Evolutionary conservation across 1,140 invertebrate genomes (phyloP).

Genomic region (Pogonomyrmex barbatus): DNA sequence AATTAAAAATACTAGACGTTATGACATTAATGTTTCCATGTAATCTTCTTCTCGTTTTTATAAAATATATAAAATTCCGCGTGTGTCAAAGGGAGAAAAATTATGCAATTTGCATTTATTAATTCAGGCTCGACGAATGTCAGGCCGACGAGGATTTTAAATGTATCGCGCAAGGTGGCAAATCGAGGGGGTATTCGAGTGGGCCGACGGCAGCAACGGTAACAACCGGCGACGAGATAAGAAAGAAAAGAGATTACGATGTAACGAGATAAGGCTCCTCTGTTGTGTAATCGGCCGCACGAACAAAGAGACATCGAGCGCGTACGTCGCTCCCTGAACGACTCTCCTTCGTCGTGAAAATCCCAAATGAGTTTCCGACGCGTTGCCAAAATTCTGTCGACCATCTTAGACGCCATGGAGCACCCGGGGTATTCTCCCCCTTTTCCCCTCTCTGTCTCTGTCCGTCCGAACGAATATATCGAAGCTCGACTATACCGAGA

Average conservation of each 20-base stretch:
- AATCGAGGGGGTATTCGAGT: neutral
- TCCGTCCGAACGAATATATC: neutral
- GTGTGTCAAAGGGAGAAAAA: neutral
- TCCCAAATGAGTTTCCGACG: constrained; percentile 38
- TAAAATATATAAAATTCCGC: constrained; percentile 8
- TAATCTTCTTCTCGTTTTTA: neutral
- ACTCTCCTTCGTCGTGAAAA: constrained; percentile 9
- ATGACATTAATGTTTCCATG: neutral
- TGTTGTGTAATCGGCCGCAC: neutral
- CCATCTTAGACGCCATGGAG: neutral
- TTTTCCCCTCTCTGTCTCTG: neutral
- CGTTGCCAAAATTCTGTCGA: constrained; percentile 38
- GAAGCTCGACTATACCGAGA: constrained; percentile 7
- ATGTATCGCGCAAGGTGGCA: neutral
- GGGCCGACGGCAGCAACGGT: neutral
- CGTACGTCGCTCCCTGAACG: neutral
- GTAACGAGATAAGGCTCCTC: neutral
- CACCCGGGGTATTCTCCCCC: neutral
- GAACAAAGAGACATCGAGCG: neutral
- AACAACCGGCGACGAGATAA: neutral
- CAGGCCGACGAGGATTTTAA: constrained; percentile 7
- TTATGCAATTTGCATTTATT: neutral
- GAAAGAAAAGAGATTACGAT: neutral
- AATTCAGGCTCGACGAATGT: neutral
- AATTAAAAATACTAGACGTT: neutral